Evolutionary conservation across 1,140 invertebrate species (phyloP).

Genomic region (Homalodisca vitripennis): DNA sequence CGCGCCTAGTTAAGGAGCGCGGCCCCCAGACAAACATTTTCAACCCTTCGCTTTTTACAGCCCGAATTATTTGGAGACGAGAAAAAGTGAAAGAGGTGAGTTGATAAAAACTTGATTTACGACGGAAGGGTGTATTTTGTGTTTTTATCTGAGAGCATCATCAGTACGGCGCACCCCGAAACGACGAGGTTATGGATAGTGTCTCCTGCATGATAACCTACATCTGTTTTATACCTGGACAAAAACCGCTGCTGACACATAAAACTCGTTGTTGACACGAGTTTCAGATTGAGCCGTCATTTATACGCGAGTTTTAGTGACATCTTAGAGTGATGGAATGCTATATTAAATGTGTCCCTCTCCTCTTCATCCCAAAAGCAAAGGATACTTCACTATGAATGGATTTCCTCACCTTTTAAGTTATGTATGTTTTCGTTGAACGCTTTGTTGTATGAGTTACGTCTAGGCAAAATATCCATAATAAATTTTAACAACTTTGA

Average conservation of each 20-base stretch:
- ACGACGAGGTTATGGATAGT: constrained; percentile 16
- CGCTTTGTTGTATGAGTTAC: no score
- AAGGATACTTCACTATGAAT: no score
- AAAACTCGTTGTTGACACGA: background rate
- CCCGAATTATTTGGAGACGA: constrained; percentile 12
- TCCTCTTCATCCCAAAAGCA: no score
- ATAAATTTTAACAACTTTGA: no score
- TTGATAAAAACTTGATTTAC: constrained; percentile 6
- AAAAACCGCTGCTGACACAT: background rate
- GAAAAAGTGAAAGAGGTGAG: constrained; percentile 15
- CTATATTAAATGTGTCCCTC: no score
- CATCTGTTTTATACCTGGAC: constrained; percentile 6
- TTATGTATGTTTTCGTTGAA: no score
- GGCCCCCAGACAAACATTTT: background rate
- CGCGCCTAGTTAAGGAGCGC: constrained; percentile 2
- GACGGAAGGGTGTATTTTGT: constrained; percentile 8
- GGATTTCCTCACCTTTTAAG: no score
- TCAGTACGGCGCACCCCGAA: constrained; percentile 2
- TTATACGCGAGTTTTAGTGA: background rate
- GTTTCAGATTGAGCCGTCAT: constrained; percentile 5
- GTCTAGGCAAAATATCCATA: no score
- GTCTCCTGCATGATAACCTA: background rate
- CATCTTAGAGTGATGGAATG: no score
- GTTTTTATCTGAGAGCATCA: constrained; percentile 13
- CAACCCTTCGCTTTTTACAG: background rate